A percentile compares a stretch with the other conserved stretches of the same genome.
Conservation (phyloP, 2,113 vertebrate genomes). For the Barnardius zonarius region DNA sequence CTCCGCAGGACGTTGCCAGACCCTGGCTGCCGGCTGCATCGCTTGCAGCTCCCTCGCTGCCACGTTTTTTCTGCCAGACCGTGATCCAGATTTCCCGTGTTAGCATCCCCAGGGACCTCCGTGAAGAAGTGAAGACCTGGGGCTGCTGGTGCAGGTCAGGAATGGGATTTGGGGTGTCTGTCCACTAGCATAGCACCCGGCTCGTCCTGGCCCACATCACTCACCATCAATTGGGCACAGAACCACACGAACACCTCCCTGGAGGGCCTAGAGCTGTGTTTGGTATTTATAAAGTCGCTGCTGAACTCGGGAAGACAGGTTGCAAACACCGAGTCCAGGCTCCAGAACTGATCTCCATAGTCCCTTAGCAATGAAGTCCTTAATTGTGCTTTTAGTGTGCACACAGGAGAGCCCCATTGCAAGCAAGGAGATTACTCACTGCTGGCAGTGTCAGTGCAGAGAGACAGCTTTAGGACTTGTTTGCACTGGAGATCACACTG, state of each 20-base stretch:
- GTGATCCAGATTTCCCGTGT: accelerated
- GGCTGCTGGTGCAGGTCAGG: background rate
- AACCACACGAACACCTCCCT: accelerated
- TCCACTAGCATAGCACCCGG: background rate
- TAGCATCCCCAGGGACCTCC: background rate
- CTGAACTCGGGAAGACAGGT: background rate
- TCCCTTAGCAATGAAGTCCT: background rate
- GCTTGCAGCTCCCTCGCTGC: background rate
- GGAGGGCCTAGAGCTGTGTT: background rate
- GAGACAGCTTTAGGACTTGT: background rate
- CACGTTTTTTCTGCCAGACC: too few relatives aligned
- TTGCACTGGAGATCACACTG: background rate
- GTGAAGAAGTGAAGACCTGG: accelerated
- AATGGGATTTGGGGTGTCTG: accelerated
- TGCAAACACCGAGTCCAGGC: accelerated
- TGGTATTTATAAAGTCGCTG: background rate
- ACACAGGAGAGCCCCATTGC: accelerated
- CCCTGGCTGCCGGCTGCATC: background rate
- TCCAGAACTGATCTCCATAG: background rate
- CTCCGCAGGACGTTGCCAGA: background rate
- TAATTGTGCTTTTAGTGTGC: background rate
- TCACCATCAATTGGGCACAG: accelerated
- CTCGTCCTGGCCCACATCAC: background rate
- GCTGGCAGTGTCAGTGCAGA: background rate
- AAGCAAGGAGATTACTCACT: background rate